Conservation (phyloP, 2,888 invertebrate genomes). For the Petrolisthes manimaculis region DNA sequence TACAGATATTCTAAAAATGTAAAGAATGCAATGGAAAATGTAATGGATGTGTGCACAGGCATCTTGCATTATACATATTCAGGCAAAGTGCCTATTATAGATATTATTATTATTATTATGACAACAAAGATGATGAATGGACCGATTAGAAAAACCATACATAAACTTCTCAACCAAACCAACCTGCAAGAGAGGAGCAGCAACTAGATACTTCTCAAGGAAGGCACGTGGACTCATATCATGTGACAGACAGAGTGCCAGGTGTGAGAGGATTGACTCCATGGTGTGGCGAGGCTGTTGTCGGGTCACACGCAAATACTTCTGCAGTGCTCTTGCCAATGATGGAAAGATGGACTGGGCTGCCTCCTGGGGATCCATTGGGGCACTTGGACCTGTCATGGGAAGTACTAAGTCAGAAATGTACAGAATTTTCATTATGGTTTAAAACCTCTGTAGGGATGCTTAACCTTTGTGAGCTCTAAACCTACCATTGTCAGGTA, state of each 20-base stretch:
- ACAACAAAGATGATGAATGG: too few species aligned
- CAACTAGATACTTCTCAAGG: conserved; percentile 90
- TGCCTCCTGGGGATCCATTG: conserved; percentile 94
- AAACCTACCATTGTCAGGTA: too few species aligned
- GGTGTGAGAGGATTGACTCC: conserved; percentile 89
- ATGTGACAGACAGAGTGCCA: conserved; percentile 91
- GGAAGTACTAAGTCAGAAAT: not conserved
- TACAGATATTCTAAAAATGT: not conserved
- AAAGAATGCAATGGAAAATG: not conserved
- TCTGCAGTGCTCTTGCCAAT: conserved; percentile 94
- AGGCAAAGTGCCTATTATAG: too few species aligned
- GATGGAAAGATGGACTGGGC: conserved; percentile 98
- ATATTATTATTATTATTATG: too few species aligned
- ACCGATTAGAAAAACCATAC: too few species aligned
- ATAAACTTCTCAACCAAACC: conserved; percentile 7
- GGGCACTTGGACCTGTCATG: conserved; percentile 79
- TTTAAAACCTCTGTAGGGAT: too few species aligned
- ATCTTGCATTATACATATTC: too few species aligned
- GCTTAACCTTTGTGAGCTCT: too few species aligned
- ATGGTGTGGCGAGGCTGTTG: conserved; percentile 97
- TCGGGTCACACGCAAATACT: conserved; percentile 93
- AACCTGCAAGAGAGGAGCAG: conserved; percentile 84
- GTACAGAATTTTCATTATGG: too few species aligned
- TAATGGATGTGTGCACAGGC: not conserved
- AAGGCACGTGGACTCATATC: conserved; percentile 95